Base-by-base conservation (phyloP, 2,113 vertebrate species). In the Brienomyrus longianalis region DNA sequence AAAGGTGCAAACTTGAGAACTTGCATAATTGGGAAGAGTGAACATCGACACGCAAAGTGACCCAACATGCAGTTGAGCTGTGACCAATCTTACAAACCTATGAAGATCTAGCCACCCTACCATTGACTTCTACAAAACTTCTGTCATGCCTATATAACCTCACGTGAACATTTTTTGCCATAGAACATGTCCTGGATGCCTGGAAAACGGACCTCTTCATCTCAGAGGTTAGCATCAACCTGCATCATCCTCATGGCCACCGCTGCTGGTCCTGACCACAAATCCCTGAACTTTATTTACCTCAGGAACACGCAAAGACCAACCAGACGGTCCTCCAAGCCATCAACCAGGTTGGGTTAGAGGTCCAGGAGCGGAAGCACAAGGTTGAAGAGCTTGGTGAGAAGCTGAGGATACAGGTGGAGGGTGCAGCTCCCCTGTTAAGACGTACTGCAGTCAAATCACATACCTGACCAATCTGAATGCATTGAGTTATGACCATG, bases 331-430 rank as follows among this genome's bases (percentile, higher is more conserved):
- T 90, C 13, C 70, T 95, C 90, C 66, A 92, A 0, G 86, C 59
- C 21, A 90, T 95, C 59, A 39, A 88, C 84, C 45, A 83, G 39
- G 87, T 96, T 4, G 80, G 62, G 84, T 59, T 3, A 5, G 93
- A 92, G 89, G 91, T 95, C 39, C 3, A 85, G 1, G 56, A 19
- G 1, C 90, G 93, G 91, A 93, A 94, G 27, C 51, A 91, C 15
- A 95, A 92, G 9, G 77, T 94, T 0, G 88, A 90, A 23, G 13
- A 0, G 27, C 91, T 96, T 52, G 92, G 88, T 2, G 77, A 11
- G 31, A 94, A 92, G 88, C 89, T 96, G 1, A 89, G 92, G 27
- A 56, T 90, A 3, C 89, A 92, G 23, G 86, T 94, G 15, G 83
- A 91, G 35, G 92, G 89, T 10, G 59, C 97, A 84, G 43, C 2